Percentiles rank a stretch among this genome's conserved stretches.
Evolutionary conservation across 2,888 invertebrate species (phyloP).

Genomic region (Mythimna lalbum): DNA sequence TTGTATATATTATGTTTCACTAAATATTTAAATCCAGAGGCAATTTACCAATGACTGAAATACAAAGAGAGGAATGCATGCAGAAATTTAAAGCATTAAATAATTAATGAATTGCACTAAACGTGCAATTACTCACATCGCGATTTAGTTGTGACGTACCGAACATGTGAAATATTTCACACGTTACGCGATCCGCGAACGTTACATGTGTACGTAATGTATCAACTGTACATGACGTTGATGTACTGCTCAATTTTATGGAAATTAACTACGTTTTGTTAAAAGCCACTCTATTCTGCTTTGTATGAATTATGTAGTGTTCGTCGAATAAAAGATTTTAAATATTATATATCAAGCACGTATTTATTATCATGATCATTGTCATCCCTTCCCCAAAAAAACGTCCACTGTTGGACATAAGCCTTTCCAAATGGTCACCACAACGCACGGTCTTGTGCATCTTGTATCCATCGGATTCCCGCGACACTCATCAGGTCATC

Average conservation of each 20-base stretch:
- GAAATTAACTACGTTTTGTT: constrained; percentile 45
- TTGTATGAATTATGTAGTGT: constrained; percentile 17
- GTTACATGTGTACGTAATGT: constrained; percentile 44
- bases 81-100: background rate
- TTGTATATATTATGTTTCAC: background rate
- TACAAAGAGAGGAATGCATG: background rate
- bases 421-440: no score
- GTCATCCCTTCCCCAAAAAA: no score
- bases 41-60: background rate
- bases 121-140: constrained; percentile 16
- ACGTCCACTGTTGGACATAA: no score
- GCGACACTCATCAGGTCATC: no score
- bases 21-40: background rate
- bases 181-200: constrained; percentile 38
- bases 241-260: constrained; percentile 49
- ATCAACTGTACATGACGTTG: constrained; percentile 39
- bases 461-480: no score
- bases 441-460: no score
- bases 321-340: constrained; percentile 18
- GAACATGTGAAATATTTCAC: constrained; percentile 53
- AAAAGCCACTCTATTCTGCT: constrained; percentile 24
- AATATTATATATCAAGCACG: no score
- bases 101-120: constrained; percentile 1
- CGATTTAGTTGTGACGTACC: constrained; percentile 45
- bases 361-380: background rate